Conservation (phyloP, 2,797 vertebrate species). For the Phyllotis vaccarum region DNA sequence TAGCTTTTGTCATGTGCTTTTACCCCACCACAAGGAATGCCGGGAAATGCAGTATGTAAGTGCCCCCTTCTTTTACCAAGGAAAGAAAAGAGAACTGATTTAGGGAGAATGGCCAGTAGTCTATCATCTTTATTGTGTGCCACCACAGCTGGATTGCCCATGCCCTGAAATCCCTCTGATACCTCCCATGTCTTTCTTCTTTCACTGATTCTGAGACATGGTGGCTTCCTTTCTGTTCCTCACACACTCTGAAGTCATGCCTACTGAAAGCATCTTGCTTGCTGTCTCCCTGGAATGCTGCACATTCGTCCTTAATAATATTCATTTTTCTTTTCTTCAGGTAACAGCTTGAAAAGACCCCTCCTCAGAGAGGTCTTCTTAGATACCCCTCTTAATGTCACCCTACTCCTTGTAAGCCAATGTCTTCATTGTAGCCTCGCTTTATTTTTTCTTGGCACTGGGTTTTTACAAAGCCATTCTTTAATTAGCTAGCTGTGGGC, state of each 20-base stretch:
- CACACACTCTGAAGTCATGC: background rate
- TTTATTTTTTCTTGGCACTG: background rate
- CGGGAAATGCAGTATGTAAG: background rate
- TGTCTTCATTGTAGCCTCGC: background rate
- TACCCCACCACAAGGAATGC: background rate
- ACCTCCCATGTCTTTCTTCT: too few relatives aligned
- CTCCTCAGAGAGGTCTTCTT: background rate
- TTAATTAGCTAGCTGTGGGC: background rate
- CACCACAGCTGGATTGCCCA: too few relatives aligned
- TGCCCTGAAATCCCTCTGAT: background rate
- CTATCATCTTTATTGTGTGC: background rate
- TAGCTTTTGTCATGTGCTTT: background rate
- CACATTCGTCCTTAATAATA: background rate
- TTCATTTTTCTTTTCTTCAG: background rate
- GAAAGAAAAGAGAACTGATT: background rate
- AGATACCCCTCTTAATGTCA: background rate
- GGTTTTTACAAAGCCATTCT: background rate
- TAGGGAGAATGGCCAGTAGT: background rate
- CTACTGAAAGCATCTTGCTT: background rate
- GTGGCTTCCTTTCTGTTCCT: background rate
- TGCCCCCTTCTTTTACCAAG: background rate
- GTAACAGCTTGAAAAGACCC: background rate
- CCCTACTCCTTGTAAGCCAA: background rate
- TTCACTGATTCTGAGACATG: too few relatives aligned
- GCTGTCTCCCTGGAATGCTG: background rate